Evolutionary conservation across 2,888 invertebrate species (phyloP), one percentile per base, ranked within the genome.

Genomic region (Unio pictorum): DNA sequence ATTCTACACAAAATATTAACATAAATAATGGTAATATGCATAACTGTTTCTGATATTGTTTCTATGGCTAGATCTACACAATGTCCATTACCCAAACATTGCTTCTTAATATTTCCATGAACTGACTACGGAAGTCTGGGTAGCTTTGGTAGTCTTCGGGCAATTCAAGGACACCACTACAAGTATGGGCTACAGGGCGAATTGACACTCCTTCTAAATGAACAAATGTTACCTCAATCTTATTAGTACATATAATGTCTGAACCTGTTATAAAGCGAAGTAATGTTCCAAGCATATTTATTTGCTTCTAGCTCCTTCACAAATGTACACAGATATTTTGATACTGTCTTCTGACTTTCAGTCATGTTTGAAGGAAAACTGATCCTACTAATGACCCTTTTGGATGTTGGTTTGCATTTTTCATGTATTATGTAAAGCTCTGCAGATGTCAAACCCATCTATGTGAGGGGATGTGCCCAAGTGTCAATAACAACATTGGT

Each of bases 271-370:
- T 8, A 26, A 58, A 58, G n/a, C 58, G n/a, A n/a, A 11, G n/a
- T 15, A 58, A 58, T 58, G 26, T 7, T 58, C 15, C 58, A 58
- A 58, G 58, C 26, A 23, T 58, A 26, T 58, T 58, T 58, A 26
- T 58, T 58, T n/a, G n/a, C 26, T n/a, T 58, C 58, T n/a, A 58
- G n/a, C n/a, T 58, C 58, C 26, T 58, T 58, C 58, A 58, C 58
- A 58, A 23, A 15, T 17, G 0, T 58, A n/a, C 26, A 8, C 7
- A 15, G 58, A 58, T 58, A 8, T 7, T n/a, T 58, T 58, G 58
- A n/a, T 23, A 58, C 58, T 58, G n/a, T 3, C 23, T n/a, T 23
- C 23, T 58, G n/a, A n/a, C 6, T 58, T 58, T 23, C 58, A 58
- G n/a, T 58, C 58, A 58, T 8, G 58, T 4, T 23, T 3, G n/a